Base-by-base conservation (phyloP, 1,140 invertebrate species). In the Papilio machaon region DNA sequence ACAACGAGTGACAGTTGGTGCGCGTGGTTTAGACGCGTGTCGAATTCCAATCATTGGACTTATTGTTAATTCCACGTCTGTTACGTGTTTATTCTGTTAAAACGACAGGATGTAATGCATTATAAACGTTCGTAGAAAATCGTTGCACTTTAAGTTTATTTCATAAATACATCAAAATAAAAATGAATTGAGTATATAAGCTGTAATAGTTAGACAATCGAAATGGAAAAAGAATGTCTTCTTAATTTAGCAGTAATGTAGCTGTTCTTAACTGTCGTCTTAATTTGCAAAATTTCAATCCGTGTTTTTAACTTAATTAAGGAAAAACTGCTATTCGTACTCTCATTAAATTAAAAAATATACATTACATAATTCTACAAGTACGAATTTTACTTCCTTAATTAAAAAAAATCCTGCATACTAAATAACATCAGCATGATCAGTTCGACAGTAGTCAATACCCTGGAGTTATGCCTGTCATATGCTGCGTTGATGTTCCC, bases 51-150 rank as follows among this genome's bases (percentile, higher is more conserved):
- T 70, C 30, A 38, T 2, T n/a, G 30, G 64, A 38, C 4, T 70
- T 70, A 70, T 70, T 67, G 64, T 67, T 70, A 70, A 70, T 70
- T 70, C 64, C 64, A 70, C 64, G 64, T 70, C 60, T 64, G 60
- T 70, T 35, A 35, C 64, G 64, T 15, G 64, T 35, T 38, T 70
- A 70, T 70, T 70, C 64, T 38, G 64, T 35, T 70, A 15, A 70
- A 70, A 15, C 30, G 30, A 70, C 30, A 70, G 64, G 64, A 70
- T 35, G 64, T 38, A 64, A 70, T 70, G 30, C 64, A 64, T 70
- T 70, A 70, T 70, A 35, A 70, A 38, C 5, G 64, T 30, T 67
- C 23, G 15, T 38, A 35, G 23, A 15, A 64, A 6, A 70, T 9
- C 23, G n/a, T 10, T 60, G 60, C 60, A 64, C 60, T 64, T 30